A percentile compares a stretch with the other conserved stretches of the same genome.
Conservation (phyloP, 2,797 vertebrate genomes). For the Semaprochilodus insignis region DNA sequence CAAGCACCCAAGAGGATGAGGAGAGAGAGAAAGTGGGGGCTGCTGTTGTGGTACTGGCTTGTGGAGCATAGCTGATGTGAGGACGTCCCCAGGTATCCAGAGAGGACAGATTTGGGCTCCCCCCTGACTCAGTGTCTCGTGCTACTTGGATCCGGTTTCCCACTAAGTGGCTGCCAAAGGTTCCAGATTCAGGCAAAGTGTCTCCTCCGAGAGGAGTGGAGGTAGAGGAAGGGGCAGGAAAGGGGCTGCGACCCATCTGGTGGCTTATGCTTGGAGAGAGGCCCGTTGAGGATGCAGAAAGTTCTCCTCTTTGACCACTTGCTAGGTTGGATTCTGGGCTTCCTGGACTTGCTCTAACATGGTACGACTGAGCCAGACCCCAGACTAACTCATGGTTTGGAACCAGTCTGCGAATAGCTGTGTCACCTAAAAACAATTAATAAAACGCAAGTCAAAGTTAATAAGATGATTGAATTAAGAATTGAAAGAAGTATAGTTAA, state of each 20-base stretch:
- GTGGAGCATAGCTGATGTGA: constrained; percentile 56
- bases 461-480: neutral
- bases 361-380: constrained; percentile 86
- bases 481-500: no score
- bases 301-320: constrained; percentile 64
- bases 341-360: constrained; percentile 82
- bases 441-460: neutral
- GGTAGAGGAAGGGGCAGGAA: constrained; percentile 69
- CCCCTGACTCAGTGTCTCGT: constrained; percentile 73
- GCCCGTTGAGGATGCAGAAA: constrained; percentile 52
- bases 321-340: constrained; percentile 62
- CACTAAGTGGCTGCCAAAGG: constrained; percentile 93
- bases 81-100: constrained; percentile 74
- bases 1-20: constrained; percentile 75
- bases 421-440: constrained; percentile 80
- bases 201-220: constrained; percentile 68
- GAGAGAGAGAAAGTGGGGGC: constrained; percentile 62
- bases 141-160: constrained; percentile 98
- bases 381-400: constrained; percentile 91
- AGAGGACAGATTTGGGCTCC: constrained; percentile 74
- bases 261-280: constrained; percentile 67
- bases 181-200: constrained; percentile 83
- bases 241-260: constrained; percentile 65
- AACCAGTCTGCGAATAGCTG: constrained; percentile 84
- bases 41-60: constrained; percentile 59